Base-by-base conservation (phyloP, 1,140 invertebrate species). In the Pseudomyrmex gracilis region DNA sequence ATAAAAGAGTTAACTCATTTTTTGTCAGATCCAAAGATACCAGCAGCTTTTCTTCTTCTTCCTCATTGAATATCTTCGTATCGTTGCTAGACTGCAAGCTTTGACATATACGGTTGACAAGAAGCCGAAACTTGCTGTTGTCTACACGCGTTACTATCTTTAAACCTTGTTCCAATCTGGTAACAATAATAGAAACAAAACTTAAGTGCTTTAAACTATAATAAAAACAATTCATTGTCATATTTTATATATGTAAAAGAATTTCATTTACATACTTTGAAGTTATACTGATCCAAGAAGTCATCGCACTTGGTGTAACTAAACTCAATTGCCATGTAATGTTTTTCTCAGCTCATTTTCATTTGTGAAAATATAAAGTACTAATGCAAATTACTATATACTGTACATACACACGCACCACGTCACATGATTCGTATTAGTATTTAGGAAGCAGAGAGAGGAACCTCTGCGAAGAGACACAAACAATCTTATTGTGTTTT, bases 1-100 rank as follows among this genome's bases (percentile, higher is more conserved):
- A 63, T 0, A 94, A 49, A 20, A 90, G 73, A 78, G 13, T 63
- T 43, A 94, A 74, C 61, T 91, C 90, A 22, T 89, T 71, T 86
- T 92, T 92, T 12, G 91, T 84, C 24, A 94, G 43, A 49, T 89
- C 89, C 13, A 94, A 80, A 2, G 93, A 94, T 34, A 87, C n/a
- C 15, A 90, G 60, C n/a, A 94, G 58, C 70, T 93, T 94, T 67
- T 94, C 92, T 84, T 93, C 89, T 73, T 93, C 92, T 10, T 92
- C 91, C 2, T 85, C 77, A 49, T 71, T 94, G 49, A 94, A 94
- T 15, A 91, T 82, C 47, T 91, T 93, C 20, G 88, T 66, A 43
- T 74, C 73, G 2, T 49, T 43, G 34, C 55, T 84, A 22, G 87
- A 83, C 43, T 92, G 86, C 9, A 93, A 55, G 8, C 83, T 90